Conservation (phyloP, 2,113 vertebrate genomes). For the Papio anubis region DNA sequence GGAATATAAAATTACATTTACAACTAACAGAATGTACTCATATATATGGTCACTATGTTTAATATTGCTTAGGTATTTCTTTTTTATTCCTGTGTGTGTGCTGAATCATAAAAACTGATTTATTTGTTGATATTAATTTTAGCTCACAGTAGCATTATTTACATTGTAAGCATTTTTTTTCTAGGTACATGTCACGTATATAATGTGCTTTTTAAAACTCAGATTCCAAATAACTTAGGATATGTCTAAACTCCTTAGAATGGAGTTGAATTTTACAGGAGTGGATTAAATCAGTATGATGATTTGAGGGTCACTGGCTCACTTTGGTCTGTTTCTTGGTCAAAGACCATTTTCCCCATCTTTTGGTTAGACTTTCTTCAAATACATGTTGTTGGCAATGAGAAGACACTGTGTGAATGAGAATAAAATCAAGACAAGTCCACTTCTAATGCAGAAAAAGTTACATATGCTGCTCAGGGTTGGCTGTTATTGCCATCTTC, state of each 20-base stretch:
- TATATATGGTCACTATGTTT: not conserved
- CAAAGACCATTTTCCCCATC: not conserved
- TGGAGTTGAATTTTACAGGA: not conserved
- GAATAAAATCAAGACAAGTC: not conserved
- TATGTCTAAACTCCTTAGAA: not conserved
- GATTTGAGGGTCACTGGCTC: not conserved
- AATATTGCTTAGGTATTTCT: not conserved
- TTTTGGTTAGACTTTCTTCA: not conserved
- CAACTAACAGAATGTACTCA: not conserved
- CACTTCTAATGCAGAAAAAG: not conserved
- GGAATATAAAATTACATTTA: slow-evolving; percentile 8
- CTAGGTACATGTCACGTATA: not conserved
- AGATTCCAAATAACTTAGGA: slow-evolving; percentile 11
- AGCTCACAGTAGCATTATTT: not conserved
- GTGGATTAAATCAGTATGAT: not conserved
- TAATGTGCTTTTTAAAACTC: not conserved
- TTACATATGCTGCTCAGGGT: not conserved
- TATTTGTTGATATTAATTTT: slow-evolving; percentile 5
- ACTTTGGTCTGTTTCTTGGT: not conserved
- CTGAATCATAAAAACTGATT: not conserved
- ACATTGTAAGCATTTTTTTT: not conserved
- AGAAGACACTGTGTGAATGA: not conserved
- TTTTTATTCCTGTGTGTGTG: slow-evolving; percentile 37
- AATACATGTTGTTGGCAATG: not conserved
- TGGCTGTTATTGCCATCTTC: not conserved